These are phyloP conservation scores for Melanostoma scalare DNA, from an alignment of 2,888 invertebrate genomes.

Conservation along the genomic window DNA sequence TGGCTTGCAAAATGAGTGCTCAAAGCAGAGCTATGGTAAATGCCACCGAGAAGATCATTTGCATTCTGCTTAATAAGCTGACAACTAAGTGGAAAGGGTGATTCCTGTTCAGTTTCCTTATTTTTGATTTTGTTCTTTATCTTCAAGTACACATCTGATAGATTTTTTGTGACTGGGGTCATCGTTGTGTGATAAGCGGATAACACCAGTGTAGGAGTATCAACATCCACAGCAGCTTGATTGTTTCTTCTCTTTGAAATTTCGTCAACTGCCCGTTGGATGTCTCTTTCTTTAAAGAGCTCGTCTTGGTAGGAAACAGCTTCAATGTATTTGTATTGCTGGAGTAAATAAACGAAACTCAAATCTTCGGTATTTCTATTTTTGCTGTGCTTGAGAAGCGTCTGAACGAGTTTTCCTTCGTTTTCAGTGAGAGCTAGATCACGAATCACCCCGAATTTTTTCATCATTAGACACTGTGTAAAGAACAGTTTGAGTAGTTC, in stretches of 20 bases:
- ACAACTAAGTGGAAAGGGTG: conserved; percentile 79
- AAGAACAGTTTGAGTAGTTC: conserved; percentile 78
- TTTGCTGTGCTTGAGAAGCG: conserved; percentile 77
- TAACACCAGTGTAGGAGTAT: conserved; percentile 78
- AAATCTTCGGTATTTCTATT: conserved; percentile 77
- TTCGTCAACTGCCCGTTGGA: conserved; percentile 71
- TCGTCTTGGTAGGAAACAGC: conserved; percentile 79
- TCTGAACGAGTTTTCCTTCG: conserved; percentile 79
- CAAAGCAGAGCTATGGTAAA: conserved; percentile 79
- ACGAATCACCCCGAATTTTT: conserved; percentile 78
- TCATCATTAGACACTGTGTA: conserved; percentile 76
- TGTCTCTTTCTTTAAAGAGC: conserved; percentile 74
- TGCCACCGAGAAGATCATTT: conserved; percentile 77
- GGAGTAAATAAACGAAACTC: conserved; percentile 79
- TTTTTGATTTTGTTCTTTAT: conserved; percentile 77
- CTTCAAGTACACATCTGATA: conserved; percentile 79
- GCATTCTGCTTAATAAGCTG: conserved; percentile 78
- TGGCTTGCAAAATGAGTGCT: conserved; percentile 79
- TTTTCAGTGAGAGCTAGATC: conserved; percentile 78
- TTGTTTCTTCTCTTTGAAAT: conserved; percentile 75
- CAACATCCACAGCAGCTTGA: conserved; percentile 69
- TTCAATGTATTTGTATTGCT: conserved; percentile 80
- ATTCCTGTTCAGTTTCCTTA: conserved; percentile 73
- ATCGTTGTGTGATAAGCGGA: conserved; percentile 80
- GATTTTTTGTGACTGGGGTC: conserved; percentile 79